Evolutionary conservation across 92 coral and sea anemone species (phyloP).

Genomic region (Anthopleura xanthogrammica): DNA sequence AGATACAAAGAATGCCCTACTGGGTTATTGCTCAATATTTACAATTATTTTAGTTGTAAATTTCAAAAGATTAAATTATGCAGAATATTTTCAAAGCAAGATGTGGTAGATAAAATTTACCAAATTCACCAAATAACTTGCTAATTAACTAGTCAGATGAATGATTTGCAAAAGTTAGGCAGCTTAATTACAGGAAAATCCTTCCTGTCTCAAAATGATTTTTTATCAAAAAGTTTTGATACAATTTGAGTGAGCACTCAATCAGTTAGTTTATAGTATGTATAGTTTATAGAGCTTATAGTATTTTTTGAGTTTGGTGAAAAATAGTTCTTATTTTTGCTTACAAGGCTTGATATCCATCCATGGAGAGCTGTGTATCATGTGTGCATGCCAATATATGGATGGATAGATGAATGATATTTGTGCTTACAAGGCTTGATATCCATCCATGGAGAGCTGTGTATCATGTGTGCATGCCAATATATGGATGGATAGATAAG

Average conservation of each 20-base stretch:
- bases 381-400: not conserved
- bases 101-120: too few relatives aligned
- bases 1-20: too few relatives aligned
- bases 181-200: too few relatives aligned
- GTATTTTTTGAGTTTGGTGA: not conserved
- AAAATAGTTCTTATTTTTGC: not conserved
- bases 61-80: too few relatives aligned
- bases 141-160: not conserved
- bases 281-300: not conserved
- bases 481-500: not conserved
- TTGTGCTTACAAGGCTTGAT: not conserved
- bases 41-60: too few relatives aligned
- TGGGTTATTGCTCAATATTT: too few relatives aligned
- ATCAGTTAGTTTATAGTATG: not conserved
- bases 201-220: not conserved
- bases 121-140: not conserved
- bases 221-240: not conserved
- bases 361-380: not conserved
- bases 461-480: not conserved
- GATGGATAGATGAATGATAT: not conserved
- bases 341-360: not conserved
- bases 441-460: not conserved
- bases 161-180: not conserved
- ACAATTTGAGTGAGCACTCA: conserved; percentile 2
- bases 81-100: too few relatives aligned